phyloP scores from a whole-genome alignment of 2,797 vertebrate genomes.

The Chiloscyllium punctatum region DNA sequence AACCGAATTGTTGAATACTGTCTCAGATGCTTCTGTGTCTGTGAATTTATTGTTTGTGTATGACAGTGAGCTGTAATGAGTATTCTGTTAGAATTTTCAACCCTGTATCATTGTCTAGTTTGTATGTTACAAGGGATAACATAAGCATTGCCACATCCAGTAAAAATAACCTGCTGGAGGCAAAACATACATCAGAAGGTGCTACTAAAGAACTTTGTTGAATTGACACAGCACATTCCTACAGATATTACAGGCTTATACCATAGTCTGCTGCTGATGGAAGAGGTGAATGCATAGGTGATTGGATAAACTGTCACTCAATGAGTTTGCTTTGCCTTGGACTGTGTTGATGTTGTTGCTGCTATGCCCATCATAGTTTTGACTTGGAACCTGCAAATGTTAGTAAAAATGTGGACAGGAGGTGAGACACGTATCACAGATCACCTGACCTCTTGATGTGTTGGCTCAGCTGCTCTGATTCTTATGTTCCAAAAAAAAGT shows the following conservation, averaged over 20 bases:
- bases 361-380: neutral
- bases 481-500: neutral
- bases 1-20: too few relatives aligned
- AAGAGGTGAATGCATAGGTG: neutral
- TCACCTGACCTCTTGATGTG: neutral
- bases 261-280: neutral
- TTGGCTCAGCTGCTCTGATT: neutral
- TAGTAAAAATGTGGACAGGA: neutral
- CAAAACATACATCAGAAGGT: neutral
- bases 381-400: neutral
- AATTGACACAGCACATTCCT: neutral
- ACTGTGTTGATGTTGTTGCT: neutral
- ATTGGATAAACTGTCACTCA: neutral
- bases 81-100: too few relatives aligned
- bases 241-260: neutral
- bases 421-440: neutral
- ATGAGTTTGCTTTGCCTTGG: neutral
- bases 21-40: too few relatives aligned
- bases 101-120: too few relatives aligned
- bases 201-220: neutral
- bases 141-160: too few relatives aligned
- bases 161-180: neutral
- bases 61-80: too few relatives aligned
- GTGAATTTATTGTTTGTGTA: too few relatives aligned
- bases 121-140: too few relatives aligned